These are phyloP conservation scores for Brachystomella parvula DNA, from an alignment of 1,140 invertebrate genomes.

Conservation along the genomic window DNA sequence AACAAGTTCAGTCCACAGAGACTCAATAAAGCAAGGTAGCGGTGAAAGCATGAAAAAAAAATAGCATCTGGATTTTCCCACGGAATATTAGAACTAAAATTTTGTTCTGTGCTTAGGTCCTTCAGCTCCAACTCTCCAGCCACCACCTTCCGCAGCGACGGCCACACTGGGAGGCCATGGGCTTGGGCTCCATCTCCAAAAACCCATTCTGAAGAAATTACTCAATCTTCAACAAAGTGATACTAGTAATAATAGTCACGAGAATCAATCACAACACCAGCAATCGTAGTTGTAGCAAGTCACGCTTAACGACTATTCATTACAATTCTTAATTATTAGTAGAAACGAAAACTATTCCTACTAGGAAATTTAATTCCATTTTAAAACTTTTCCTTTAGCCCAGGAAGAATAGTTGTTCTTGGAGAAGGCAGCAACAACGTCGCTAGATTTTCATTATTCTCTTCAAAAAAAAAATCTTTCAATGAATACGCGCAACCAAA, in stretches of 20 bases:
- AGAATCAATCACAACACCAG: constrained; percentile 1
- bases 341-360: no score
- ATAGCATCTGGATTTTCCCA: neutral
- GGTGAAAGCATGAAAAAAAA: neutral
- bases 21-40: constrained; percentile 8
- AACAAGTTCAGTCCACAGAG: neutral
- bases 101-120: neutral
- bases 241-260: constrained; percentile 10
- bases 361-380: no score
- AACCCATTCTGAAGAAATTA: constrained; percentile 10
- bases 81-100: neutral
- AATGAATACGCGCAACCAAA: no score
- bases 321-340: no score
- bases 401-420: no score
- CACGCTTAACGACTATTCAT: no score
- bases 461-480: no score
- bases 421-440: no score
- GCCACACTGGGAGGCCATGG: neutral
- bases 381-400: no score
- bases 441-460: no score
- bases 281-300: neutral
- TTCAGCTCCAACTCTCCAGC: neutral
- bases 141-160: neutral
- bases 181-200: neutral
- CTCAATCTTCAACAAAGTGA: constrained; percentile 12